Evolutionary conservation across 1,140 invertebrate genomes (phyloP).

Genomic region (Zaprionus ghesquierei): DNA sequence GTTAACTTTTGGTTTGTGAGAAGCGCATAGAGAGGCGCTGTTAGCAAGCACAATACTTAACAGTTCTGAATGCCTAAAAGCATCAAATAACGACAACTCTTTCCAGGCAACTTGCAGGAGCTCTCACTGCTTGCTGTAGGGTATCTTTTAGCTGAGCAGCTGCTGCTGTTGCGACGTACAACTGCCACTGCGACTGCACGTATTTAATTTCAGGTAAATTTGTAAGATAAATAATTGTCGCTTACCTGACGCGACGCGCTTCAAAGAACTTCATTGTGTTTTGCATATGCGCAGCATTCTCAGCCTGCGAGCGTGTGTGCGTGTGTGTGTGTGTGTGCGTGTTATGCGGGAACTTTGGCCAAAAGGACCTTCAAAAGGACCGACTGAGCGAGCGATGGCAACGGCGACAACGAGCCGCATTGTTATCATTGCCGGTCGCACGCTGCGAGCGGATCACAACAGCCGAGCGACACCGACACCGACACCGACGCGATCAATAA

Average conservation of each 20-base stretch:
- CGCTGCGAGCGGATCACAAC: constrained; percentile 73
- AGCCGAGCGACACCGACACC: constrained; percentile 45
- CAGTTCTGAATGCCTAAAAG: too few relatives aligned
- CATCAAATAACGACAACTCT: too few relatives aligned
- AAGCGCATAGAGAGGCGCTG: too few relatives aligned
- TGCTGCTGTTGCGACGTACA: constrained; percentile 9
- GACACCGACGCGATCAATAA: constrained; percentile 68
- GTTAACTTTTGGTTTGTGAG: too few relatives aligned
- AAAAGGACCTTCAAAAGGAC: constrained; percentile 78
- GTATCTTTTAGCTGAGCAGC: constrained; percentile 9
- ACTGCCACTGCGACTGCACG: constrained; percentile 31
- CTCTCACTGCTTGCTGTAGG: not conserved
- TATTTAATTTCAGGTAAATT: constrained; percentile 81
- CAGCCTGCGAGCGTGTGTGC: not conserved
- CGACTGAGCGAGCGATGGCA: constrained; percentile 17
- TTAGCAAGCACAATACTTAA: too few relatives aligned
- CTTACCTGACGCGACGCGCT: constrained; percentile 72
- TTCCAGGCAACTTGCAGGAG: too few relatives aligned
- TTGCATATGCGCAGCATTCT: constrained; percentile 58
- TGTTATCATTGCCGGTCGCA: constrained; percentile 46
- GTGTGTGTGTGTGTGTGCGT: constrained; percentile 41
- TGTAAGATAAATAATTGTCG: constrained; percentile 81
- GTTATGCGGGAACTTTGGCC: constrained; percentile 66
- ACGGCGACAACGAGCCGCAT: constrained; percentile 58
- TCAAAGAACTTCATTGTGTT: constrained; percentile 80